A percentile compares a stretch with the other conserved stretches of the same genome.
Evolutionary conservation across 2,888 invertebrate genomes (phyloP).

Genomic region (Perithous albicinctus): DNA sequence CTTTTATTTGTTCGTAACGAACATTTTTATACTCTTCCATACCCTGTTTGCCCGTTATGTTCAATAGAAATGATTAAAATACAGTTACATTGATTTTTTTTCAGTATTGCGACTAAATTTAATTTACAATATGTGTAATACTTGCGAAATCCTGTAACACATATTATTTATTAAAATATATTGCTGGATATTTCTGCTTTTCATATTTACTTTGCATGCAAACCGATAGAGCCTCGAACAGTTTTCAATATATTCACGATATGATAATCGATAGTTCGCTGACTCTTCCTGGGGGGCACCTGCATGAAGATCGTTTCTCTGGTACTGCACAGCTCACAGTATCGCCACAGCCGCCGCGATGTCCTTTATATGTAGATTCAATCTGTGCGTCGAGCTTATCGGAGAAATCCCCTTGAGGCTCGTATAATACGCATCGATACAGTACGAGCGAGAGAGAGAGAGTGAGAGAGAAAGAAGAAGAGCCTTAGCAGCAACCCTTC

Average conservation of each 20-base stretch:
- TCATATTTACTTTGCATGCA: conserved; percentile 18
- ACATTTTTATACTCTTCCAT: too few species aligned
- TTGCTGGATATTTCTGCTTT: background rate
- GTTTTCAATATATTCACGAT: conserved; percentile 46
- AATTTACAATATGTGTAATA: background rate
- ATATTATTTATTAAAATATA: conserved; percentile 4
- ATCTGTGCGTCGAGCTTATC: conserved; percentile 62
- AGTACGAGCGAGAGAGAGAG: conserved; percentile 23
- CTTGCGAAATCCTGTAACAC: background rate
- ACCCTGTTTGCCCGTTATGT: too few species aligned
- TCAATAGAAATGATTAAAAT: too few species aligned
- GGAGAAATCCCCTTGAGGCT: conserved; percentile 59
- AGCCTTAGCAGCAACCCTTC: conserved; percentile 38
- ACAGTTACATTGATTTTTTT: too few species aligned
- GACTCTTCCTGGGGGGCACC: conserved; percentile 26
- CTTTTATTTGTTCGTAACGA: too few species aligned
- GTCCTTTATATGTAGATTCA: conserved; percentile 70
- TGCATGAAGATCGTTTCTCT: conserved; percentile 27
- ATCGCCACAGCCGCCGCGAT: conserved; percentile 44
- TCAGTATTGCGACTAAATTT: too few species aligned
- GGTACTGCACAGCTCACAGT: conserved; percentile 26
- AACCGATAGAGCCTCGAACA: conserved; percentile 2
- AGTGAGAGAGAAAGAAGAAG: too few species aligned
- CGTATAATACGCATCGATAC: conserved; percentile 64
- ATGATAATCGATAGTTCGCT: conserved; percentile 62